Base-by-base conservation (phyloP, 2,113 vertebrate species). In the Alexandromys fortis region DNA sequence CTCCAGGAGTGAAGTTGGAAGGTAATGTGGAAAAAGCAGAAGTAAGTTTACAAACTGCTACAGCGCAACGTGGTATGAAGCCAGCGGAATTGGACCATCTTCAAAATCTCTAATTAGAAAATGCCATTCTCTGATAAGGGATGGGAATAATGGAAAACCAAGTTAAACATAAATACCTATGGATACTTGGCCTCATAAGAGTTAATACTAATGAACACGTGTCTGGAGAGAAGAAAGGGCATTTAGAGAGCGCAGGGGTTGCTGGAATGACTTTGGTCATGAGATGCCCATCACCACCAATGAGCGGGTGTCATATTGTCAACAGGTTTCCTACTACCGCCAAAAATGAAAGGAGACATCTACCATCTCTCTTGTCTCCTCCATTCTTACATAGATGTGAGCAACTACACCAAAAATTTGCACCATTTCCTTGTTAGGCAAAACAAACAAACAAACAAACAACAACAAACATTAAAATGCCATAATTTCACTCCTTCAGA, bases 91-190 rank as follows among this genome's bases (percentile, higher is more conserved):
- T 83, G 77, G 92, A 68, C 42, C 79, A 81, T 89, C 95, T 94
- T 89, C 94, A 97, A 93, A 97, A 90, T 94, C 87, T 96, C 96
- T 89, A 91, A 95, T 97, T 92, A 90, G 92, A 94, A 95, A 96
- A 91, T 91, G 90, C 49, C 30, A 3, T 95, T 94, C 86, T 95
- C 85, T 78, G 78, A 87, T 92, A 91, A 55, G 52, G 65, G 6
- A 30, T 90, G 4, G 72, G 93, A 94, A 96, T 95, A 95, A 96
- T 96, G 96, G 92, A 86, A 96, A 97, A 91, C 45, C 90, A 91
- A 83, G 58, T 94, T 92, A 79, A 97, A 96, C 96, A 83, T 0
- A 1, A 65, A 9, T 82, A 94, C 85, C 90, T 95, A 86, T 55
- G 79, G 65, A 47, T 77, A 90, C 16, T 96, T 90, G 85, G 92